Evolutionary conservation across 2,797 vertebrate genomes (phyloP).

Genomic region (Petrocephalus sullivani): DNA sequence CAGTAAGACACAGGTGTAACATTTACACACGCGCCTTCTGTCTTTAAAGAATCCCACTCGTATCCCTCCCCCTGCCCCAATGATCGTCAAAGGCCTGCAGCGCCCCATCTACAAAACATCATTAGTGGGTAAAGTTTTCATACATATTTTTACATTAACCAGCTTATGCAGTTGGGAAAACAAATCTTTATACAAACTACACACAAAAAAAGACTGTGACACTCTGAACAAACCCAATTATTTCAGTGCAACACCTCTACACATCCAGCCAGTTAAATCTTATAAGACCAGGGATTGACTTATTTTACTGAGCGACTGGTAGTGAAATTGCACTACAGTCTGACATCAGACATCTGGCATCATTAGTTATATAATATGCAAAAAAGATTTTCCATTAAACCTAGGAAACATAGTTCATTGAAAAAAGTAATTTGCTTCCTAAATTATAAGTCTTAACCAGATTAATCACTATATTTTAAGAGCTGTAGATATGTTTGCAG

Average conservation of each 20-base stretch:
- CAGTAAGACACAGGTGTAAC: slow-evolving; percentile 16
- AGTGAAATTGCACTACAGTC: neutral
- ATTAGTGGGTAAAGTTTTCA: slow-evolving; percentile 39
- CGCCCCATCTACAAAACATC: slow-evolving; percentile 44
- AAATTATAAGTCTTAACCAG: slow-evolving; percentile 52
- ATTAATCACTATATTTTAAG: slow-evolving; percentile 61
- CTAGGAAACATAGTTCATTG: slow-evolving; percentile 18
- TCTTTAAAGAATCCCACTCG: neutral
- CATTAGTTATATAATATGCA: neutral
- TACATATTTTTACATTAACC: slow-evolving; percentile 45
- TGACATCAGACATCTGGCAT: slow-evolving; percentile 8
- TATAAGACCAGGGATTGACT: neutral
- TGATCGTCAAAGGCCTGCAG: slow-evolving; percentile 38
- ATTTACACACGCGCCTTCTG: neutral
- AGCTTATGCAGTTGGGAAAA: slow-evolving; percentile 39
- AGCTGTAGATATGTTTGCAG: slow-evolving; percentile 60
- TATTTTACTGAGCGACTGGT: neutral
- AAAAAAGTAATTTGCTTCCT: slow-evolving; percentile 35
- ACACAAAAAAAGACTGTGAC: neutral
- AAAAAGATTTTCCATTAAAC: neutral
- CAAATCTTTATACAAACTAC: slow-evolving; percentile 32
- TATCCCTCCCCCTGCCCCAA: neutral
- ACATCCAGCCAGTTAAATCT: neutral
- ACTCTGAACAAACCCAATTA: neutral
- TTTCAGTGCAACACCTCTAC: neutral